phyloP scores from a whole-genome alignment of 2,113 vertebrate genomes.

The Semicossyphus pulcher region DNA sequence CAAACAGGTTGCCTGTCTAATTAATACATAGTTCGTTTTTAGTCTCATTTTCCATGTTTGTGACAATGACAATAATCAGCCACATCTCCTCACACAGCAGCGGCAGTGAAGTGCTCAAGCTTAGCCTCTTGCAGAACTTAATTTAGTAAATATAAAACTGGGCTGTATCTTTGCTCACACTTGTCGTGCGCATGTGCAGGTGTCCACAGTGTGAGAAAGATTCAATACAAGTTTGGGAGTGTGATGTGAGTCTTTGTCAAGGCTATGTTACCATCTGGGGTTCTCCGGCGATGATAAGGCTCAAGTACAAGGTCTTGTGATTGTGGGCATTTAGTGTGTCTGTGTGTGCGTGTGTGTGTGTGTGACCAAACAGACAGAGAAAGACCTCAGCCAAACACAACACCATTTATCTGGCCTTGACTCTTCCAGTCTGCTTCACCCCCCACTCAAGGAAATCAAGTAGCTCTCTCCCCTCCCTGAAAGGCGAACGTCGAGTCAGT shows the following conservation, averaged over 20 bases:
- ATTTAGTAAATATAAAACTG: too few species aligned
- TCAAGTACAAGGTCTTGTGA: slow-evolving; percentile 85
- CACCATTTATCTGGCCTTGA: slow-evolving; percentile 78
- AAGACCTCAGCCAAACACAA: slow-evolving; percentile 66
- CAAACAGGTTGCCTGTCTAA: not conserved
- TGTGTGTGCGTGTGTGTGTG: slow-evolving; percentile 37
- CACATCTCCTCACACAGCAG: slow-evolving; percentile 24
- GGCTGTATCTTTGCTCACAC: slow-evolving; percentile 17
- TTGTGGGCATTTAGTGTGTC: slow-evolving; percentile 44
- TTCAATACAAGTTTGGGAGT: slow-evolving; percentile 69
- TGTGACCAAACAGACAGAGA: slow-evolving; percentile 35
- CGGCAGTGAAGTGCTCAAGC: too few species aligned
- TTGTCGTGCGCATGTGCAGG: slow-evolving; percentile 36
- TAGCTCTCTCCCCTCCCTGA: not conserved
- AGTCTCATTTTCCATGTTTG: slow-evolving; percentile 26
- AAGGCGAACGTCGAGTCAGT: slow-evolving; percentile 20
- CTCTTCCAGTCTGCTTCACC: slow-evolving; percentile 56
- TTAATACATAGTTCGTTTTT: not conserved
- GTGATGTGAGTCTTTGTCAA: slow-evolving; percentile 84
- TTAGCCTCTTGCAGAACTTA: too few species aligned
- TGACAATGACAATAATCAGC: slow-evolving; percentile 8
- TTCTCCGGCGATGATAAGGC: slow-evolving; percentile 84
- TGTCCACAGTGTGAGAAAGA: slow-evolving; percentile 60
- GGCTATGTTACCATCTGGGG: slow-evolving; percentile 81
- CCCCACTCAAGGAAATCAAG: slow-evolving; percentile 65